A percentile compares a stretch with the other conserved stretches of the same genome.
Evolutionary conservation across 2,113 vertebrate genomes (phyloP).

Genomic region (Oenanthe melanoleuca): DNA sequence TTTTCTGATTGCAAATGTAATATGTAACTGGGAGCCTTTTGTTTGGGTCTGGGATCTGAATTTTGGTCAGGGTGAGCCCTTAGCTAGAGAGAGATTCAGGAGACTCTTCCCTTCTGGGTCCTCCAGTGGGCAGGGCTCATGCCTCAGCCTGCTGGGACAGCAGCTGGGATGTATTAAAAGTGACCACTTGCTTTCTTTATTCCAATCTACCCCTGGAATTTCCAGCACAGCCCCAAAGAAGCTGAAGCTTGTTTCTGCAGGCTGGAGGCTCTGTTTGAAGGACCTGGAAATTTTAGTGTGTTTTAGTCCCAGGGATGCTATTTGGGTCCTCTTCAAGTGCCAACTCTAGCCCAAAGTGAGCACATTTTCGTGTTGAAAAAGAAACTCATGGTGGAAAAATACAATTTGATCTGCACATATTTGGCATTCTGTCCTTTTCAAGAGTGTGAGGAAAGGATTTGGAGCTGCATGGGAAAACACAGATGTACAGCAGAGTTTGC

Average conservation of each 20-base stretch:
- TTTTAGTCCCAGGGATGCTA: not conserved
- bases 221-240: not conserved
- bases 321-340: not conserved
- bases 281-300: not conserved
- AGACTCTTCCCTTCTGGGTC: not conserved
- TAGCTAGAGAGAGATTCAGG: not conserved
- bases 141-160: not conserved
- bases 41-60: not conserved
- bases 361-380: not conserved
- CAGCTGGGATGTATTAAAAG: conserved; percentile 51
- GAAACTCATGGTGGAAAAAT: not conserved
- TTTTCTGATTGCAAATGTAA: not conserved
- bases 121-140: not conserved
- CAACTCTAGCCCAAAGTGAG: not conserved
- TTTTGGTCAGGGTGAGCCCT: not conserved
- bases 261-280: not conserved
- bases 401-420: not conserved
- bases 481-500: not conserved
- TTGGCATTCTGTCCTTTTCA: conserved; percentile 19
- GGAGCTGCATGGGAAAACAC: conserved; percentile 33
- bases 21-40: accelerated
- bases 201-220: not conserved
- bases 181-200: conserved; percentile 4
- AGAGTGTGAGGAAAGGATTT: conserved; percentile 13
- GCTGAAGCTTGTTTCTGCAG: not conserved